Conservation (phyloP, 2,113 vertebrate genomes). For the Trichomycterus rosablanca region DNA sequence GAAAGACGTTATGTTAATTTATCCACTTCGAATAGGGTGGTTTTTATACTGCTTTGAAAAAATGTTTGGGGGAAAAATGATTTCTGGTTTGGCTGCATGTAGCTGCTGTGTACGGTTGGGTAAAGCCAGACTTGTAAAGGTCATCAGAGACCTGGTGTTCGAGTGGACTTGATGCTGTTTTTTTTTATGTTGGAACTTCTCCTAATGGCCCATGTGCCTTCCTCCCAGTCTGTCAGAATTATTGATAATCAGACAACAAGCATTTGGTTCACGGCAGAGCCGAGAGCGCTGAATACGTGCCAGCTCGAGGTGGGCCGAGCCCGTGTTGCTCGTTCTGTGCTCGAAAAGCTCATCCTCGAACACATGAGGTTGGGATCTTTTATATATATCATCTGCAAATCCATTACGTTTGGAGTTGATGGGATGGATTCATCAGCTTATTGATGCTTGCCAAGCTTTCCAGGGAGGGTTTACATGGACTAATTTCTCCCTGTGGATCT, state of each 20-base stretch:
- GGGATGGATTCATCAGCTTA: constrained; percentile 21
- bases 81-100: neutral
- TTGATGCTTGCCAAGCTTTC: constrained; percentile 27
- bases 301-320: constrained; percentile 5
- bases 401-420: constrained; percentile 11
- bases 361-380: constrained; percentile 14
- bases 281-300: constrained; percentile 11
- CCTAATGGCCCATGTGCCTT: constrained; percentile 21
- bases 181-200: constrained; percentile 19
- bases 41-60: neutral
- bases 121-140: neutral
- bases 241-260: constrained; percentile 39
- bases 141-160: neutral
- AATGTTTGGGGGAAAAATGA: neutral
- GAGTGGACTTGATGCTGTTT: neutral
- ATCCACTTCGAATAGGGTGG: neutral
- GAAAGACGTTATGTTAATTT: no score
- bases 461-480: constrained; percentile 15
- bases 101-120: neutral
- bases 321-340: constrained; percentile 9
- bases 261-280: constrained; percentile 18
- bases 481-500: constrained; percentile 21
- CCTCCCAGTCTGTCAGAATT: constrained; percentile 22
- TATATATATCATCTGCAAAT: constrained; percentile 19
- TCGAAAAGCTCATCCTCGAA: constrained; percentile 14